These are phyloP conservation scores for Masticophis lateralis DNA, from an alignment of 2,797 vertebrate genomes.

Conservation along the genomic window DNA sequence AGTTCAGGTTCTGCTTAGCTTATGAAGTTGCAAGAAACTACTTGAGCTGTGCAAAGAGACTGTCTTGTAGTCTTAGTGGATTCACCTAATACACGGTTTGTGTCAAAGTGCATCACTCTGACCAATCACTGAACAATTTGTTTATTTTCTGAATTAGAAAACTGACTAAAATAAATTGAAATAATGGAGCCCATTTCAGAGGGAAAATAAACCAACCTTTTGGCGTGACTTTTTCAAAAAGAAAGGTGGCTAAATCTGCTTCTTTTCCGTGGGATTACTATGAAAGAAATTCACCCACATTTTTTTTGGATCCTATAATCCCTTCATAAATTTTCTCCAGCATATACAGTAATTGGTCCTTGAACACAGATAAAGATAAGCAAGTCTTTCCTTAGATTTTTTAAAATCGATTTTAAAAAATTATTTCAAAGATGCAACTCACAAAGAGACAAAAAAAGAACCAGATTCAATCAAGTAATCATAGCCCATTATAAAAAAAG, in stretches of 20 bases:
- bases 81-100: not conserved
- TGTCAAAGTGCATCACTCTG: not conserved
- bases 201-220: not conserved
- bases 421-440: conserved; percentile 17
- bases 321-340: not conserved
- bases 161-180: not conserved
- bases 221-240: not conserved
- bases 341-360: not conserved
- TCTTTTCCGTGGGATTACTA: not conserved
- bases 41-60: not conserved
- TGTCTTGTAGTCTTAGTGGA: not conserved
- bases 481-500: not conserved
- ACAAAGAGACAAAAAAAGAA: not conserved
- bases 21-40: not conserved
- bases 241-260: not conserved
- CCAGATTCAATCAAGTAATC: conserved; percentile 1
- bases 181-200: not conserved
- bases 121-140: not conserved
- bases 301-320: not conserved
- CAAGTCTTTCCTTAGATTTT: conserved; percentile 48
- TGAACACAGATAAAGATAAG: conserved; percentile 17
- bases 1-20: not conserved
- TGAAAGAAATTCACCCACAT: not conserved
- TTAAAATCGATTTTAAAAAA: conserved; percentile 57
- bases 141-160: not conserved